Base-by-base conservation (phyloP, 2,113 vertebrate genomes). In the Genyomyrus donnyi region DNA sequence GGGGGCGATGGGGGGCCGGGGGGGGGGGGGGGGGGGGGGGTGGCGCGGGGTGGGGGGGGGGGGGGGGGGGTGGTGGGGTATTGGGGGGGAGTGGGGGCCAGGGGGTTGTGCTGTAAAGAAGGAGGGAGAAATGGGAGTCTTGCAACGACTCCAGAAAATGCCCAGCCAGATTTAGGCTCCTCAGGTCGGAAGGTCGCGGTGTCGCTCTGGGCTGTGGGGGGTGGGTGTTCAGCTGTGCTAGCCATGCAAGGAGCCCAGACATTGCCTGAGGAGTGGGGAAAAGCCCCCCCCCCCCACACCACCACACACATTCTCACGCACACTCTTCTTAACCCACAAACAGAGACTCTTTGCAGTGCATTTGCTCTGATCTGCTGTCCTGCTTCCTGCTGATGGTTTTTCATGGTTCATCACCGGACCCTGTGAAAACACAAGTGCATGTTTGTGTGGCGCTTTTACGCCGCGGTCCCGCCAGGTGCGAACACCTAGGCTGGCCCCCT, bases 211-310 rank as follows among this genome's bases (percentile, higher is more conserved):
- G 10, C 11, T 48, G 17, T 13, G 1, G 27, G 50, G 50, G 15
- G 13, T 11, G 48, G 86, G 66, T 52, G 66, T 0, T 90, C 88
- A 90, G 88, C 58, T 86, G 88, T 86, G 42, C 31, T 15, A 56
- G 53, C 56, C 45, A 35, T 42, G 17, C 27, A 52, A 50, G 80
- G 90, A 50, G 49, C 56, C 27, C 87, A 88, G 70, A 88, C 87
- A 8, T 77, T 46, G 21, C 66, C n/a, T 50, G 46, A 74, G 58
- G 66, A 77, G 24, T 31, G 46, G n/a, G 88, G 84, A 3, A 24
- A 49, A 5, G 24, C 21, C 11, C 42, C 8, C 48, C 24, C 46
- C 46, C 21, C 21, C 0, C 84, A 1, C 46, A 46, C 6, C 46
- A 48, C 49, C 11, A 3, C 49, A 11, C 52, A 53, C 52, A 53